A percentile compares a stretch with the other conserved stretches of the same genome.
phyloP scores from a whole-genome alignment of 1,140 invertebrate genomes.

The Leptopilina boulardi region DNA sequence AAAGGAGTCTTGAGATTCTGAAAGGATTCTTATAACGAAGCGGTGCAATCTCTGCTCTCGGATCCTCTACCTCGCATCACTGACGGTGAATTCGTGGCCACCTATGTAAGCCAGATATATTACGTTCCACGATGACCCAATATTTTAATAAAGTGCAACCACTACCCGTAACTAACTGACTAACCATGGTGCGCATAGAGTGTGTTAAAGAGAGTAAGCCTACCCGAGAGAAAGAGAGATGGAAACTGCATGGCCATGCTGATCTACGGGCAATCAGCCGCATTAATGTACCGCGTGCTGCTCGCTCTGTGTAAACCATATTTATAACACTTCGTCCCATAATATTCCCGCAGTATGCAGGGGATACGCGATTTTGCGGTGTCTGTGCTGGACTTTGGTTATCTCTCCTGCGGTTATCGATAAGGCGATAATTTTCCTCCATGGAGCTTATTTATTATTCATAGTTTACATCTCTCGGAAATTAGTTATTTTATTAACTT shows the following conservation, averaged over 20 bases:
- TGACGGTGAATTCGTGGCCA: constrained; percentile 37
- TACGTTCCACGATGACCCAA: constrained; percentile 63
- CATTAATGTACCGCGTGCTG: constrained; percentile 70
- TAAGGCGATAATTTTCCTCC: constrained; percentile 18
- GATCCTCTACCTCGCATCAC: constrained; percentile 44
- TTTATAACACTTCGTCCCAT: constrained; percentile 68
- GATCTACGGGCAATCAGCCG: constrained; percentile 74
- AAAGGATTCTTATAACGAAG: constrained; percentile 49
- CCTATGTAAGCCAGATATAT: constrained; percentile 53
- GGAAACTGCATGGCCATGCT: constrained; percentile 54
- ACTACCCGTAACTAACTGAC: constrained; percentile 63
- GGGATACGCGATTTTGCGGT: constrained; percentile 42
- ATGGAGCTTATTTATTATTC: not conserved
- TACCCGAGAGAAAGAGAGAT: constrained; percentile 39
- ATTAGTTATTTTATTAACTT: not conserved
- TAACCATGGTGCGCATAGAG: constrained; percentile 55
- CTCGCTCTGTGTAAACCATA: constrained; percentile 67
- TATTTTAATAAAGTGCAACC: constrained; percentile 72
- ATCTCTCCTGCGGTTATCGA: constrained; percentile 29
- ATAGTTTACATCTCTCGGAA: not conserved
- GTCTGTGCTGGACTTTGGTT: constrained; percentile 26
- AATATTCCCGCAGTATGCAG: constrained; percentile 58
- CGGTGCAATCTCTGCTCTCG: constrained; percentile 41
- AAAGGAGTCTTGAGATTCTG: constrained; percentile 36
- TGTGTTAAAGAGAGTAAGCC: constrained; percentile 34